Percentiles rank a stretch among this genome's conserved stretches.
These are phyloP conservation scores for Tinea semifulvella DNA, from an alignment of 2,888 invertebrate species.

Conservation along the genomic window DNA sequence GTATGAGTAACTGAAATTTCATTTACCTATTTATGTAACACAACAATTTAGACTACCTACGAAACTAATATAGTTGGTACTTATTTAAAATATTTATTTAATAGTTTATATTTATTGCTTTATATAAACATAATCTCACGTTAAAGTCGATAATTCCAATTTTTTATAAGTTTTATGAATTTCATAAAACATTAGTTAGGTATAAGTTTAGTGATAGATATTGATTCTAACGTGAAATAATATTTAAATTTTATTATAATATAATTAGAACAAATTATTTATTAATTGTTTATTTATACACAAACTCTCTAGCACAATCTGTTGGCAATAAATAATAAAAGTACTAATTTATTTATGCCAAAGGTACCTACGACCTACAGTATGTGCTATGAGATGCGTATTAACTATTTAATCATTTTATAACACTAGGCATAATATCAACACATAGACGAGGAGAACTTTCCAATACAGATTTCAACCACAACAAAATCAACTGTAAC, in stretches of 20 bases:
- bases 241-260: neutral
- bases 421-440: slow-evolving; percentile 3
- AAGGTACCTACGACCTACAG: too few relatives aligned
- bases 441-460: slow-evolving; percentile 30
- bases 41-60: neutral
- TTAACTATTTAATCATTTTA: slow-evolving; percentile 1
- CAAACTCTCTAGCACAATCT: slow-evolving; percentile 10
- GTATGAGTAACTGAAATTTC: too few relatives aligned
- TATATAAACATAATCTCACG: too few relatives aligned
- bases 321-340: too few relatives aligned
- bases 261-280: neutral
- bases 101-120: too few relatives aligned
- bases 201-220: too few relatives aligned
- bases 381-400: slow-evolving; percentile 1
- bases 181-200: neutral
- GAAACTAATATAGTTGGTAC: too few relatives aligned
- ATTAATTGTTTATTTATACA: slow-evolving; percentile 7
- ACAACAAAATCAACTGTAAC: slow-evolving; percentile 20
- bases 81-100: too few relatives aligned
- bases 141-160: too few relatives aligned
- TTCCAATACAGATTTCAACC: slow-evolving; percentile 22
- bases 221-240: neutral
- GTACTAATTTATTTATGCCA: too few relatives aligned
- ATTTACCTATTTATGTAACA: neutral
- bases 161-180: too few relatives aligned